Evolutionary conservation across 2,888 invertebrate species (phyloP), one percentile per base, ranked within the genome.

Genomic region (Strigamia transsilvanica): DNA sequence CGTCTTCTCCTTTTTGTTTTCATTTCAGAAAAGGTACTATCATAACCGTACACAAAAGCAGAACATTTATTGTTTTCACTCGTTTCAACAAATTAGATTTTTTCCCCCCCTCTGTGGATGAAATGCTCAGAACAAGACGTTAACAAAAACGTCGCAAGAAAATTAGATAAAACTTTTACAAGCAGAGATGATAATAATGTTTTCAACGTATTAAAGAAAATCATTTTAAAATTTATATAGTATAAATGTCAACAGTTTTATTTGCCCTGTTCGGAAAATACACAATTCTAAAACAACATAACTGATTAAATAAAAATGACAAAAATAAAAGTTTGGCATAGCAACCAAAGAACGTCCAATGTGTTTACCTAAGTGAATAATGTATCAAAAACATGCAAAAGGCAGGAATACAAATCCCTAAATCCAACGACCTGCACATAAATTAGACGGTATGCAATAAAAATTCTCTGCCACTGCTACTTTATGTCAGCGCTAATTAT

Each of bases 391-490:
- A 73, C 73, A 73, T 73, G 73, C 73, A 32, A 73, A 73, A 73
- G 73, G 73, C 73, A 73, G 73, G 73, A 73, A 73, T 73, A 73
- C 73, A 73, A 73, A 73, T 73, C 73, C 73, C 32, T 73, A 73
- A 73, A 73, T 73, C 73, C 73, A 73, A 27, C 73, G 73, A 73
- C 73, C 73, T 73, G 73, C 73, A 73, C 73, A 73, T 73, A 73
- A 73, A 73, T 73, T 73, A 73, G 32, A n/a, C 13, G n/a, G 73
- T 32, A 73, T 27, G 73, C 73, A 73, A 73, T 73, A 73, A 73
- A 73, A 73, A 73, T 73, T 73, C 73, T 73, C 73, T 73, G 73
- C 73, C 73, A 73, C 73, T 73, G 73, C 73, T 73, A 73, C 73
- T 73, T 73, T 73, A 73, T 73, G 73, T 73, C 73, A 73, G 32